These are phyloP conservation scores for Channallabes apus DNA, from an alignment of 2,797 vertebrate species.

Conservation along the genomic window DNA sequence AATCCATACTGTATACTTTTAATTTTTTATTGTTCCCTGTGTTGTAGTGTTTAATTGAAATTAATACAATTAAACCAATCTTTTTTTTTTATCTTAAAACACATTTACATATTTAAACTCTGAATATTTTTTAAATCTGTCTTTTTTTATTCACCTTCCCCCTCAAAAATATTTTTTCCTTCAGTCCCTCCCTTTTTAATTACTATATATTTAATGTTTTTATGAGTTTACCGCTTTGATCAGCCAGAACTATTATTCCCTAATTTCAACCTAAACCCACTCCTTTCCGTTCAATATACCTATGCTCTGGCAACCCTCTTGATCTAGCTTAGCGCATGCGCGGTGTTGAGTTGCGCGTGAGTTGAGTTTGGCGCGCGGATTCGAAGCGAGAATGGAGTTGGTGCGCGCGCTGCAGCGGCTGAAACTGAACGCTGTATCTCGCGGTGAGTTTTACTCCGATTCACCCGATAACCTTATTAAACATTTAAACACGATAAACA, in stretches of 20 bases:
- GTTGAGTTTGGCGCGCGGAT: conserved; percentile 64
- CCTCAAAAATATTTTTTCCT: no score
- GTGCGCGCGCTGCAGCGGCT: conserved; percentile 64
- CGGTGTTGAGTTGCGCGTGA: not conserved
- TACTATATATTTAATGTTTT: not conserved
- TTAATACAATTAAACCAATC: no score
- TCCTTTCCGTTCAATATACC: no score
- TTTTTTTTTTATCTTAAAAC: no score
- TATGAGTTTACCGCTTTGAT: no score
- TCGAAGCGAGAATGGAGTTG: conserved; percentile 71
- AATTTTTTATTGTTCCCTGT: no score
- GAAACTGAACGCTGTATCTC: conserved; percentile 59
- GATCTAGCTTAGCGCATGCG: not conserved
- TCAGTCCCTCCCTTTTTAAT: not conserved
- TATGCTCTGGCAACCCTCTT: conserved; percentile 1
- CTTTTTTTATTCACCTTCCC: not conserved
- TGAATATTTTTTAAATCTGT: not conserved
- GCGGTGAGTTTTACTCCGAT: conserved; percentile 56
- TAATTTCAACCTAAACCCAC: no score
- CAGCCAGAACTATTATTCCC: no score
- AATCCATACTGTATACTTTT: no score
- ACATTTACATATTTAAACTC: not conserved
- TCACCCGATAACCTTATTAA: not conserved
- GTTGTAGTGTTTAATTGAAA: no score
- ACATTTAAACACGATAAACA: not conserved